phyloP scores from a whole-genome alignment of 2,888 invertebrate genomes.

The Lepidonotus clava region DNA sequence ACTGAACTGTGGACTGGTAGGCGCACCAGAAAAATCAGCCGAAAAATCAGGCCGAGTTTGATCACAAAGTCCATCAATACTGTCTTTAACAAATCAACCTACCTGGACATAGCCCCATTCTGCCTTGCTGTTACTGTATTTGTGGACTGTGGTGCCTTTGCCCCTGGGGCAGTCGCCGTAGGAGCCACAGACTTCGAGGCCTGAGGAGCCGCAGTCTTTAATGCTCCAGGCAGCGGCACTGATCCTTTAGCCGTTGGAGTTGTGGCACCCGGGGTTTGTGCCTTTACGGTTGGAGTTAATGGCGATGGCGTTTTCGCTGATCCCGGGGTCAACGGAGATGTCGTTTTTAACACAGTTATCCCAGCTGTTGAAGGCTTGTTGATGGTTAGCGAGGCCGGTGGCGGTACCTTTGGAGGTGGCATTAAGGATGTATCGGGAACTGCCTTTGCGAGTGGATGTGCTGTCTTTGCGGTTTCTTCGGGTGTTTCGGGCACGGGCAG shows the following conservation, averaged over 20 bases:
- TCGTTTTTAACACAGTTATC: not conserved
- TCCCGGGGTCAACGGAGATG: not conserved
- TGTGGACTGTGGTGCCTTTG: not conserved
- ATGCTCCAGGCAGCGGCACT: not conserved
- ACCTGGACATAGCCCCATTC: slow-evolving; percentile 50
- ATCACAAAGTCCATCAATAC: no score
- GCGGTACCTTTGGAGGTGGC: slow-evolving; percentile 57
- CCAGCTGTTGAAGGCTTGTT: not conserved
- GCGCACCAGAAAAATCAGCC: no score
- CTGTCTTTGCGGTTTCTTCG: not conserved
- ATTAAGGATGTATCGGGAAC: not conserved
- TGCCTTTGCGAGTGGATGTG: not conserved
- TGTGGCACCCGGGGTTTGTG: not conserved
- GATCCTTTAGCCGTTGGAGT: slow-evolving; percentile 17
- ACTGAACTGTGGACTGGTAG: no score
- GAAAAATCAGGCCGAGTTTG: no score
- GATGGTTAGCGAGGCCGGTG: slow-evolving; percentile 53
- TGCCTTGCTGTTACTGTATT: not conserved
- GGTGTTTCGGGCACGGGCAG: slow-evolving; percentile 44
- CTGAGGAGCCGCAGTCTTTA: not conserved
- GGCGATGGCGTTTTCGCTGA: slow-evolving; percentile 3
- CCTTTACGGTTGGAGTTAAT: not conserved
- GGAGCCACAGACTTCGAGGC: not conserved
- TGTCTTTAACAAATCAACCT: no score
- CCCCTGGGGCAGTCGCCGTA: not conserved